These are phyloP conservation scores for Manis javanica DNA, from an alignment of 2,797 vertebrate species.

Conservation along the genomic window DNA sequence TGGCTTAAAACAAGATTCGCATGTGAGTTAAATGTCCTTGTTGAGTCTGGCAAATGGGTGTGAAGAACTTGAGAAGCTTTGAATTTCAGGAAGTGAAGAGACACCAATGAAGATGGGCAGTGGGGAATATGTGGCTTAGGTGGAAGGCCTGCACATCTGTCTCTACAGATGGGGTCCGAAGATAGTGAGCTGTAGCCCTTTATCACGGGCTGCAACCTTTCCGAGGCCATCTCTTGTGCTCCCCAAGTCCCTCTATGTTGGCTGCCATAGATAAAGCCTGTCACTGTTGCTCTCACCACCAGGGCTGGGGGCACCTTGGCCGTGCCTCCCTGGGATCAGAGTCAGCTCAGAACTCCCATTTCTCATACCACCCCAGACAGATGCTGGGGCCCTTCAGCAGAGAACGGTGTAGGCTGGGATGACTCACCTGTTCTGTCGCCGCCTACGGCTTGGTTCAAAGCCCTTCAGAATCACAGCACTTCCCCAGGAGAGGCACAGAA, in stretches of 20 bases:
- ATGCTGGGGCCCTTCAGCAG: slow-evolving; percentile 52
- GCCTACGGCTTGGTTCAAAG: slow-evolving; percentile 31
- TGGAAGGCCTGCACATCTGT: not conserved
- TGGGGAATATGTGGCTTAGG: not conserved
- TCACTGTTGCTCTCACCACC: not conserved
- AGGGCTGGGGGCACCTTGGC: not conserved
- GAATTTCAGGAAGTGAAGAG: not conserved
- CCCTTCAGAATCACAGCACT: slow-evolving; percentile 51
- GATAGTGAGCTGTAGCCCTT: not conserved
- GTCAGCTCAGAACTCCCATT: slow-evolving; percentile 41
- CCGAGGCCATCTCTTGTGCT: not conserved
- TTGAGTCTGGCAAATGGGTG: not conserved
- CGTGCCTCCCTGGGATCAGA: not conserved
- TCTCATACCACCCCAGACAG: slow-evolving; percentile 23
- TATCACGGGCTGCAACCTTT: slow-evolving; percentile 13
- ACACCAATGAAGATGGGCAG: not conserved
- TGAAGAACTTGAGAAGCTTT: not conserved
- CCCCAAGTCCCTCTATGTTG: not conserved
- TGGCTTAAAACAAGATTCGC: not conserved
- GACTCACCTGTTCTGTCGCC: slow-evolving; percentile 64
- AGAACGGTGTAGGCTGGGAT: slow-evolving; percentile 69
- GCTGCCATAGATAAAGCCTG: not conserved
- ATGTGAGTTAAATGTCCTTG: not conserved
- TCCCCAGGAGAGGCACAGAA: slow-evolving; percentile 47
- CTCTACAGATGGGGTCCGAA: not conserved